Base-by-base conservation (phyloP, 2,797 vertebrate species). In the Gouania willdenowi region DNA sequence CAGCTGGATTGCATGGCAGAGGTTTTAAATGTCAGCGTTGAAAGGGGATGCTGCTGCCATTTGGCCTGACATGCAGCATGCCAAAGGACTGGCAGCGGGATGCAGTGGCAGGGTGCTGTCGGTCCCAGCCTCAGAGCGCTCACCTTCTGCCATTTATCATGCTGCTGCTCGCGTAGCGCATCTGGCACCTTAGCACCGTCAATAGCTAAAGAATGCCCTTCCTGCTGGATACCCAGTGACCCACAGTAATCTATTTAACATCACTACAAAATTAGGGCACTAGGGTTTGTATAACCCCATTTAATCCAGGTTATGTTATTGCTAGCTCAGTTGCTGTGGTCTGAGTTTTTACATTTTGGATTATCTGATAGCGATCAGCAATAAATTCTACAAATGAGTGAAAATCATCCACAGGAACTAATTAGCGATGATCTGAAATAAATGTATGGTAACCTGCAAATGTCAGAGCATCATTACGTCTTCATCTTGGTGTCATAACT, bases 11-110 rank as follows among this genome's bases (percentile, higher is more conserved):
- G 49, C 58, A 62, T 76, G 74, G 79, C 84, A 79, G 71, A 75
- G 72, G 77, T 74, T 88, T 81, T 87, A 89, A 89, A 89, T 89
- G 87, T 87, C 87, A 89, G 61, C 44, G 33, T 70, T 69, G 78
- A 79, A 67, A 77, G 77, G 71, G 75, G 62, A 74, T 56, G 60
- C 37, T 34, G 56, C 41, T 84, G 85, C 78, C 82, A 85, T 87
- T 86, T 85, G 71, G 62, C 76, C 75, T 62, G 75, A 61, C 42
- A 28, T 53, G 65, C 72, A 27, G 48, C 72, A 72, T 74, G 81
- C 76, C 73, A 63, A 71, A 82, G 70, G 73, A 75, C 66, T 58
- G 79, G 77, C 75, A 76, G 66, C 48, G 14, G 71, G 71, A 75
- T 49, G 54, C 68, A 42, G 72, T 69, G 66, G 75, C 72, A 71